Evolutionary conservation across 2,797 vertebrate species (phyloP).

Genomic region (Poecilia velifera): DNA sequence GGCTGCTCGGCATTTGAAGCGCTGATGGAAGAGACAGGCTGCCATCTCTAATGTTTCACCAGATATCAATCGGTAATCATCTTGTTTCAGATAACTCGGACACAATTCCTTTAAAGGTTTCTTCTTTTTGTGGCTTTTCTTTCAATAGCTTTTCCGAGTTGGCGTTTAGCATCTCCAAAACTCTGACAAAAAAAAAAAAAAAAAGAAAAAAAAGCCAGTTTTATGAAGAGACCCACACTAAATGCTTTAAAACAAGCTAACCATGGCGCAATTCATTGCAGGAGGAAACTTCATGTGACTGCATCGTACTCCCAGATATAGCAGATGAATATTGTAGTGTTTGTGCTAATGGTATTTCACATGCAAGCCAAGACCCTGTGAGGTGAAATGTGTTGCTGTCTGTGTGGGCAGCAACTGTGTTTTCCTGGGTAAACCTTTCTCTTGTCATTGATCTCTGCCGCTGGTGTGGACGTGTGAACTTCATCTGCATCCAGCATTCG

Average conservation of each 20-base stretch:
- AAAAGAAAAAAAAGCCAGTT: neutral
- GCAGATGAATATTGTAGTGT: neutral
- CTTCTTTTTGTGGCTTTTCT: constrained; percentile 39
- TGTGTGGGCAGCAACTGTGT: neutral
- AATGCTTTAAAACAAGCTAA: constrained; percentile 5
- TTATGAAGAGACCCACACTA: constrained; percentile 3
- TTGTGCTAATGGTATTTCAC: neutral
- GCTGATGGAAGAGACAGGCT: neutral
- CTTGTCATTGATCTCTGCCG: neutral
- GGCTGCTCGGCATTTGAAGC: constrained; percentile 7
- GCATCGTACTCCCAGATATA: neutral
- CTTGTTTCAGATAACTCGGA: neutral
- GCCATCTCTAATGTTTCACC: neutral
- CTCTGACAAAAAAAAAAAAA: neutral
- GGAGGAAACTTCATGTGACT: neutral
- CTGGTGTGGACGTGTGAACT: neutral
- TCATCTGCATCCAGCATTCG: neutral
- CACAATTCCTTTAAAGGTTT: neutral
- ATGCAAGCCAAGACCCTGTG: neutral
- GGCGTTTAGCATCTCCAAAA: neutral
- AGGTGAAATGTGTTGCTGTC: neutral
- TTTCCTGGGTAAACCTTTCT: neutral
- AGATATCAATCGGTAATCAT: neutral
- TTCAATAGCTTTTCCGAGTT: neutral
- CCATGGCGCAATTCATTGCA: neutral